A percentile compares a stretch with the other conserved stretches of the same genome.
These are phyloP conservation scores for Pristionchus japonicus DNA, from an alignment of 2,888 invertebrate species.

Conservation along the genomic window DNA sequence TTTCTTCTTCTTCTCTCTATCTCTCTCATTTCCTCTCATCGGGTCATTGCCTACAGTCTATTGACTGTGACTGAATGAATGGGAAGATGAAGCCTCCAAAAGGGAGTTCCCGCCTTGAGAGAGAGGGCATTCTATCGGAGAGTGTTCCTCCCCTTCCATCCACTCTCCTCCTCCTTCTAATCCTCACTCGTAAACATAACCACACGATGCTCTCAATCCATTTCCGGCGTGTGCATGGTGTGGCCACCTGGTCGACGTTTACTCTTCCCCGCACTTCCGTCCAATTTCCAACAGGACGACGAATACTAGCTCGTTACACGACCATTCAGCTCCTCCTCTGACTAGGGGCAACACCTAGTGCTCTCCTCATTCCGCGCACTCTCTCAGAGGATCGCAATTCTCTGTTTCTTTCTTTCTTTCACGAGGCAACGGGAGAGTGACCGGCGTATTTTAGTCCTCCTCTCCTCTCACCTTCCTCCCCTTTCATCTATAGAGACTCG, in stretches of 20 bases:
- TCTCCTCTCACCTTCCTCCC: background rate
- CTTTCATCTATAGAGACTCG: background rate
- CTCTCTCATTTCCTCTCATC: background rate
- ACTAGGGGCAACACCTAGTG: background rate
- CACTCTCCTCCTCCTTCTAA: background rate
- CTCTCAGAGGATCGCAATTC: background rate
- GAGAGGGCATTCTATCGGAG: background rate
- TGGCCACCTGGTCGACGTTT: conserved; percentile 21
- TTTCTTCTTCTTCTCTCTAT: background rate
- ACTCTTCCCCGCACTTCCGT: background rate
- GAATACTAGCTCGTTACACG: background rate
- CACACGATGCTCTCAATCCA: conserved; percentile 33
- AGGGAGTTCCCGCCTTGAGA: background rate
- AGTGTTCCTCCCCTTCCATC: background rate
- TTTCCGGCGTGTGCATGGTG: conserved; percentile 36
- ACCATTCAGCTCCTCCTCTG: background rate
- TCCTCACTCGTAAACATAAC: conserved; percentile 29
- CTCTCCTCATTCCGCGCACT: conserved; percentile 6
- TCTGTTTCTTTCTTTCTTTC: conserved; percentile 18
- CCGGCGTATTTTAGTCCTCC: background rate
- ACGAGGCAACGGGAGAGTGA: background rate
- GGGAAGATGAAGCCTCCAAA: conserved; percentile 37
- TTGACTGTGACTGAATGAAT: conserved; percentile 37
- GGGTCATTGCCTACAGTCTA: conserved; percentile 29
- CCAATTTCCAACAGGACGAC: background rate